Conservation (phyloP, 2,888 invertebrate species). For the Luperina nickerlii region DNA sequence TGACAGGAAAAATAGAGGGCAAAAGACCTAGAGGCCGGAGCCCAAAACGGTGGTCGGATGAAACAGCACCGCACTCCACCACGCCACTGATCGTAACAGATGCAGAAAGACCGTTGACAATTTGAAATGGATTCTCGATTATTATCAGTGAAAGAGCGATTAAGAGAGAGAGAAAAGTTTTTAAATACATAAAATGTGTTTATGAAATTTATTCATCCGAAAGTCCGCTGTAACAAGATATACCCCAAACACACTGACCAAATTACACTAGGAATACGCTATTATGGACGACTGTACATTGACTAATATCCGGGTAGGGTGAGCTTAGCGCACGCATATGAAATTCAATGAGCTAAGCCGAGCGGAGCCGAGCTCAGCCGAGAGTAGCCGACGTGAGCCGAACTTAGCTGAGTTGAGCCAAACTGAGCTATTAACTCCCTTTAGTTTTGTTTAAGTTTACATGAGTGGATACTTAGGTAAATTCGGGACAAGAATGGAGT, state of each 20-base stretch:
- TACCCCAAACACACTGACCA: background rate
- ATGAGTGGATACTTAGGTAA: slow-evolving; percentile 16
- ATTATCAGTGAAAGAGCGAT: background rate
- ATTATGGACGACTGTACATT: slow-evolving; percentile 50
- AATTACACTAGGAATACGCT: slow-evolving; percentile 19
- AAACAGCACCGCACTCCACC: background rate
- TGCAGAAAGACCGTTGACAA: background rate
- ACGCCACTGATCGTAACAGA: background rate
- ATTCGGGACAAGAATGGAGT: slow-evolving; percentile 34
- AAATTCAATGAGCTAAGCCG: slow-evolving; percentile 71
- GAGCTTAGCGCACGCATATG: slow-evolving; percentile 69
- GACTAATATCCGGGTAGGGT: slow-evolving; percentile 57
- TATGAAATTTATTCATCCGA: slow-evolving; percentile 5
- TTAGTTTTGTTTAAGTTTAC: slow-evolving; percentile 56
- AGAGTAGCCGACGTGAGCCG: slow-evolving; percentile 17
- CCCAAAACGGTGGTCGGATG: background rate
- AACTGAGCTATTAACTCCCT: slow-evolving; percentile 46
- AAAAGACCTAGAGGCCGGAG: no score
- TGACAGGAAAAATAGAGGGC: background rate
- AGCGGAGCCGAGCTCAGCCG: slow-evolving; percentile 25
- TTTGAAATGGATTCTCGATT: background rate
- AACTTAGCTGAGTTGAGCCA: slow-evolving; percentile 38
- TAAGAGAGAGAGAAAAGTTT: background rate
- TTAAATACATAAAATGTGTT: background rate
- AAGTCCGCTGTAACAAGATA: background rate